A percentile compares a stretch with the other conserved stretches of the same genome.
Conservation (phyloP, 2,888 invertebrate species). For the Limnephilus marmoratus region DNA sequence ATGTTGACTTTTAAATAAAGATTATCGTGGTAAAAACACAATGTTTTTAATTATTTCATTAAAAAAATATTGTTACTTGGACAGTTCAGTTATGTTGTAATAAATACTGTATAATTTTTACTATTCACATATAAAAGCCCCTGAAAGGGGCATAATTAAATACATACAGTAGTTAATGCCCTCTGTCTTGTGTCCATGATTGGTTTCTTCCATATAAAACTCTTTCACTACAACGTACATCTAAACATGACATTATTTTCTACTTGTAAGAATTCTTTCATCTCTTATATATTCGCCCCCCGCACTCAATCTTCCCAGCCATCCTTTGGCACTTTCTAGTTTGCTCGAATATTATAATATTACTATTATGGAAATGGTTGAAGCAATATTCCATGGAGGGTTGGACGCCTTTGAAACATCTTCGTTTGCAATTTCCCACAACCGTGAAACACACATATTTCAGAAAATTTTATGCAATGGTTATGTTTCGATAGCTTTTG, state of each 20-base stretch:
- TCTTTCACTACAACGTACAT: neutral
- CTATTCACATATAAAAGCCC: too few species aligned
- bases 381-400: neutral
- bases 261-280: neutral
- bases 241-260: neutral
- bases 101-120: too few species aligned
- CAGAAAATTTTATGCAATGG: neutral
- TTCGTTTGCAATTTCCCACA: neutral
- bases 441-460: neutral
- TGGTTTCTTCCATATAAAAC: neutral
- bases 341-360: neutral
- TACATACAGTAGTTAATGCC: neutral
- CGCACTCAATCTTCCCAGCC: neutral
- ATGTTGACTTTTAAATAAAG: too few species aligned
- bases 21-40: too few species aligned
- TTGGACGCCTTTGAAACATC: neutral
- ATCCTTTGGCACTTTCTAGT: neutral
- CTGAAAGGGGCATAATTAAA: too few species aligned
- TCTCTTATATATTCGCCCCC: neutral
- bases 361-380: neutral
- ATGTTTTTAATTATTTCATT: too few species aligned
- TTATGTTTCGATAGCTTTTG: too few species aligned
- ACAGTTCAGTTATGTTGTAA: too few species aligned
- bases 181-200: neutral
- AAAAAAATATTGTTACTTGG: too few species aligned